Percentiles rank a stretch among this genome's conserved stretches.
These are phyloP conservation scores for Falco columbarius DNA, from an alignment of 2,797 vertebrate species.

Conservation along the genomic window DNA sequence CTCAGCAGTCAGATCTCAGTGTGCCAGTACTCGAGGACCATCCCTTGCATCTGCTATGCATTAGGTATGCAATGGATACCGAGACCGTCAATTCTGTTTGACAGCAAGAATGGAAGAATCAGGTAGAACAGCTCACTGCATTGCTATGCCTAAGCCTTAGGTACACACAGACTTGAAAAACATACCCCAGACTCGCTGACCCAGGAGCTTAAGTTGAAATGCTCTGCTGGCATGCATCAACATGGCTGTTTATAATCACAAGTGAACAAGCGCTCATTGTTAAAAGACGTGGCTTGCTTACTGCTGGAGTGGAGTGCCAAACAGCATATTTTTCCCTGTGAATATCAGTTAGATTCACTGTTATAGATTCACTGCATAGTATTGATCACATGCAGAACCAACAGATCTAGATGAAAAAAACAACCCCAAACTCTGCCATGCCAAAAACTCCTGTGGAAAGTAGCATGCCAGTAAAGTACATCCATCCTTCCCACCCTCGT, in stretches of 20 bases:
- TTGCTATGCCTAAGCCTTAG: neutral
- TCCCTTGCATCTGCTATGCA: neutral
- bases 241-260: slow-evolving; percentile 5
- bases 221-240: neutral
- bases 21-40: fast-evolving
- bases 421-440: neutral
- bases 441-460: neutral
- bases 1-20: neutral
- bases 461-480: fast-evolving
- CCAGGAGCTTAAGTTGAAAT: neutral
- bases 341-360: neutral
- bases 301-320: neutral
- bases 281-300: neutral
- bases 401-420: neutral
- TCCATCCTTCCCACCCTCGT: neutral
- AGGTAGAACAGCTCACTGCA: neutral
- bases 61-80: neutral
- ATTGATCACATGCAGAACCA: neutral
- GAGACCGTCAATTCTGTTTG: neutral
- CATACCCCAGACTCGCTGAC: neutral
- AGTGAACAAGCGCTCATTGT: slow-evolving; percentile 3
- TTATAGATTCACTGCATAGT: neutral
- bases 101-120: neutral
- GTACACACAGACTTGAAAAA: neutral
- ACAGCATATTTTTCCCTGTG: neutral